A percentile compares a stretch with the other conserved stretches of the same genome.
Conservation (phyloP, 1,140 invertebrate genomes). For the Panagrolaimus sp. region DNA sequence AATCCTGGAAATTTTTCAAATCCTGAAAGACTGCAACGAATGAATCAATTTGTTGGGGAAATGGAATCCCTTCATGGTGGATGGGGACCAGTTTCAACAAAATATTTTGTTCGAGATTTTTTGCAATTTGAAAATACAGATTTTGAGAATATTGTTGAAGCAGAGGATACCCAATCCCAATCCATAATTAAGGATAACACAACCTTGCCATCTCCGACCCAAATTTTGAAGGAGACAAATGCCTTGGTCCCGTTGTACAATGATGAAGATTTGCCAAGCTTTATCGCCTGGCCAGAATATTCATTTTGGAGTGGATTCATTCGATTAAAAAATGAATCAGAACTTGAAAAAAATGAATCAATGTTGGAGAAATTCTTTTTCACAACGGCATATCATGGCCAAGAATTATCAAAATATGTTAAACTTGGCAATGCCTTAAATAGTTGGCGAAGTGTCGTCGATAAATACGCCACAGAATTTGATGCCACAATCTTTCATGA, state of each 20-base stretch:
- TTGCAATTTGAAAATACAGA: conserved; percentile 41
- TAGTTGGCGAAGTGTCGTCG: conserved; percentile 50
- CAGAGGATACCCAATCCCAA: conserved; percentile 20
- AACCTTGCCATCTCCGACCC: neutral
- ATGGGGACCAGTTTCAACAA: conserved; percentile 53
- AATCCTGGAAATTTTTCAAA: conserved; percentile 55
- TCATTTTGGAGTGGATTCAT: conserved; percentile 53
- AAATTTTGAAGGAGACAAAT: no score
- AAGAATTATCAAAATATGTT: conserved; percentile 51
- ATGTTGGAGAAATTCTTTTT: conserved; percentile 55
- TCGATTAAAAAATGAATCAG: conserved; percentile 46
- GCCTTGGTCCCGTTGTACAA: conserved; percentile 20
- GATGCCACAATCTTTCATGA: conserved; percentile 54
- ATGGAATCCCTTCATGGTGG: conserved; percentile 49
- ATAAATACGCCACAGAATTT: conserved; percentile 54
- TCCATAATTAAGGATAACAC: conserved; percentile 20
- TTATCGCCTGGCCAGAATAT: conserved; percentile 55
- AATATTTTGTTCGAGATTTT: conserved; percentile 57
- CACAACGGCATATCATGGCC: conserved; percentile 56
- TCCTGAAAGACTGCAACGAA: conserved; percentile 39
- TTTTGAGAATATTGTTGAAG: conserved; percentile 23
- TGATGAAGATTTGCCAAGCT: conserved; percentile 47
- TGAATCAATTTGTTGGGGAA: conserved; percentile 52
- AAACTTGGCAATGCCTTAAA: conserved; percentile 51
- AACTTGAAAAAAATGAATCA: neutral